Evolutionary conservation across 2,113 vertebrate species (phyloP).

Genomic region (Herpailurus yagouaroundi): DNA sequence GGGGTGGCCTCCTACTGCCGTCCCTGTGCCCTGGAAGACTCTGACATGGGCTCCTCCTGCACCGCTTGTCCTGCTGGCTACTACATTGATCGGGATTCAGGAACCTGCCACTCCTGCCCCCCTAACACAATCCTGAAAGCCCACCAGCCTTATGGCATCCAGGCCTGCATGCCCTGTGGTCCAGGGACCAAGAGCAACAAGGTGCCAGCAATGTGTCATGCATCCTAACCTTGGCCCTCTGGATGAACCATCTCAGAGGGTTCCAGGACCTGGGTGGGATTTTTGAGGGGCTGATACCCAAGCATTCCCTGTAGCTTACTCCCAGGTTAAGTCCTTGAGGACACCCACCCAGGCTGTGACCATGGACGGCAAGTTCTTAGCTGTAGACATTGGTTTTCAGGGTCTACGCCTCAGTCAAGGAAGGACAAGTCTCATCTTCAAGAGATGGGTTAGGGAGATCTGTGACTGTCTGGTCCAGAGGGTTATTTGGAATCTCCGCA

Average conservation of each 20-base stretch:
- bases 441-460: neutral
- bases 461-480: neutral
- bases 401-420: neutral
- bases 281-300: neutral
- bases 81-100: conserved; percentile 87
- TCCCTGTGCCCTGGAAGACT: conserved; percentile 87
- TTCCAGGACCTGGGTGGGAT: neutral
- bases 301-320: fast-evolving
- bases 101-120: conserved; percentile 89
- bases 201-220: conserved; percentile 80
- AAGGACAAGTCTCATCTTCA: neutral
- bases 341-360: neutral
- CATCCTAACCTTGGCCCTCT: neutral
- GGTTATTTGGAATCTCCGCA: neutral
- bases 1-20: conserved; percentile 94
- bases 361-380: neutral
- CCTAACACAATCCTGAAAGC: conserved; percentile 88
- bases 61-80: conserved; percentile 91
- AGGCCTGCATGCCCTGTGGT: conserved; percentile 90
- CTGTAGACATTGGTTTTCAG: neutral
- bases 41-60: conserved; percentile 85
- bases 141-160: conserved; percentile 87
- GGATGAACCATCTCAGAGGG: neutral
- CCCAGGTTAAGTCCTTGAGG: neutral
- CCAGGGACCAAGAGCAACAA: conserved; percentile 91